Evolutionary conservation across 2,113 vertebrate genomes (phyloP).

Genomic region (Cichladusa arquata): DNA sequence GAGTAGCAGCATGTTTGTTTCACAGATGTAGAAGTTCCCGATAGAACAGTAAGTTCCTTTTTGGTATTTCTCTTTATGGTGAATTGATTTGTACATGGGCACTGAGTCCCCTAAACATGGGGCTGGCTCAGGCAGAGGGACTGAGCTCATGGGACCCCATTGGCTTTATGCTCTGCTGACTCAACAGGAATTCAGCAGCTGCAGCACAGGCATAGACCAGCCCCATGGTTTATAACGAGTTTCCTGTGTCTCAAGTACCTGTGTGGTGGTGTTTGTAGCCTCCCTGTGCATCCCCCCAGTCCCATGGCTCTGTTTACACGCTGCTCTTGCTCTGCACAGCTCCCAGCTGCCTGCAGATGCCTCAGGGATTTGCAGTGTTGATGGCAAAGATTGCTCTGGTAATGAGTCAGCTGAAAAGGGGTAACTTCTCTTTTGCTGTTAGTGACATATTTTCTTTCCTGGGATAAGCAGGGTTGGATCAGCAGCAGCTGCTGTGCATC

Average conservation of each 20-base stretch:
- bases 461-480: not conserved
- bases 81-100: not conserved
- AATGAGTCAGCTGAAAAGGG: conserved; percentile 30
- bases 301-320: not conserved
- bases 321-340: not conserved
- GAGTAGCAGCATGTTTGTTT: conserved; percentile 84
- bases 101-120: not conserved
- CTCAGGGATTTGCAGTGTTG: not conserved
- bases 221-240: not conserved
- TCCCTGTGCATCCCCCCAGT: not conserved
- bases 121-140: not conserved
- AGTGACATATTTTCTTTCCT: not conserved
- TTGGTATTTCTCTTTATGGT: conserved; percentile 23
- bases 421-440: not conserved
- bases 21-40: conserved; percentile 81
- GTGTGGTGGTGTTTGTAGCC: not conserved
- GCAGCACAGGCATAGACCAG: not conserved
- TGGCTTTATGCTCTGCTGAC: not conserved
- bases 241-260: not conserved
- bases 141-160: not conserved
- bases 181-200: not conserved
- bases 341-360: conserved; percentile 35
- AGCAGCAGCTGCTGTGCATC: not conserved
- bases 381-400: not conserved
- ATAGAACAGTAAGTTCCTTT: conserved; percentile 80